A percentile compares a stretch with the other conserved stretches of the same genome.
phyloP scores from a whole-genome alignment of 1,140 invertebrate genomes.

The Geopemphigus sp. region DNA sequence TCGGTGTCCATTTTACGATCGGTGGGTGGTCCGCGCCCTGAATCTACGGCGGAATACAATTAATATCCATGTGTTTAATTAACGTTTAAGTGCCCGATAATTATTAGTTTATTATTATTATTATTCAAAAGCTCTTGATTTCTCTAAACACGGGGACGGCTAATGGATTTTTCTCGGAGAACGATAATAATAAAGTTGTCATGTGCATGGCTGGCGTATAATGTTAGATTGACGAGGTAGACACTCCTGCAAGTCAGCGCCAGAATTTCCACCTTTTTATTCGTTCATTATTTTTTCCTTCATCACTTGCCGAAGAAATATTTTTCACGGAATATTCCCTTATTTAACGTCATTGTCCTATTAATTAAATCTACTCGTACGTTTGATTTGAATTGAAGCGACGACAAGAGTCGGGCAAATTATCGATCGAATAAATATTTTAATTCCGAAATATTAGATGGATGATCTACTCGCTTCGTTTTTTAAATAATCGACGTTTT shows the following conservation, averaged over 20 bases:
- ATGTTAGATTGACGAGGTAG: constrained; percentile 1
- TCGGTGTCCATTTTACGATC: constrained; percentile 72
- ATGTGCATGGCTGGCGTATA: neutral
- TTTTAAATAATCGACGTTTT: too few relatives aligned
- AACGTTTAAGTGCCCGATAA: neutral
- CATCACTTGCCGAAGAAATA: constrained; percentile 26
- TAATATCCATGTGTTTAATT: neutral
- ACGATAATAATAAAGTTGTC: constrained; percentile 15
- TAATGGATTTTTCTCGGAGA: constrained; percentile 26
- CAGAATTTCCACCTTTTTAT: constrained; percentile 36
- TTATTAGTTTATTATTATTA: constrained; percentile 13
- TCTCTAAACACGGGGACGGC: neutral
- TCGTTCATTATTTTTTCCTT: constrained; percentile 33
- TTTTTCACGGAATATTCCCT: constrained; percentile 14
- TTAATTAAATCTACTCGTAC: constrained; percentile 21
- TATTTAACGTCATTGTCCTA: too few relatives aligned
- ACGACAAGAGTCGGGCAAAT: neutral
- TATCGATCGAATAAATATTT: neutral
- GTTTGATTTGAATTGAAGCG: constrained; percentile 1
- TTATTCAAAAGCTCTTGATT: constrained; percentile 25
- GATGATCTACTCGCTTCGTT: too few relatives aligned
- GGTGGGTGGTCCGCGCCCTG: too few relatives aligned
- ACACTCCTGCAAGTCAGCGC: constrained; percentile 39
- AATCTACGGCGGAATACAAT: too few relatives aligned
- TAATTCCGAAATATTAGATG: too few relatives aligned